Evolutionary conservation across 2,888 invertebrate genomes (phyloP).

Genomic region (Gymnosoma rotundatum): DNA sequence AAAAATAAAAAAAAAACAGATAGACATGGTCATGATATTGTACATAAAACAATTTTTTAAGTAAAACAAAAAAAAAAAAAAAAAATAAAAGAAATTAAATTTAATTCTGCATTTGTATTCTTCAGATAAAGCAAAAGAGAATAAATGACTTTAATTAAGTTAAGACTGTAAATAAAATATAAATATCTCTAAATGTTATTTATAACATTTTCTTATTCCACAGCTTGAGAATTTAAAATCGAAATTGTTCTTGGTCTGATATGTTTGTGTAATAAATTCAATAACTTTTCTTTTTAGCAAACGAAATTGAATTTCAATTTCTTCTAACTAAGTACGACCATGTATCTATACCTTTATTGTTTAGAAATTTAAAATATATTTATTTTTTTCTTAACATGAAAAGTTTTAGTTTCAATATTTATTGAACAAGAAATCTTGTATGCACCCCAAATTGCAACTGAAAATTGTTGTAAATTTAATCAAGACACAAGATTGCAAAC

Average conservation of each 20-base stretch:
- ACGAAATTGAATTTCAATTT: constrained; percentile 63
- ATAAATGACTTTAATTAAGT: constrained; percentile 57
- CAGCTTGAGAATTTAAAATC: constrained; percentile 24
- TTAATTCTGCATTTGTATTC: constrained; percentile 23
- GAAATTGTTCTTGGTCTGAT: constrained; percentile 29
- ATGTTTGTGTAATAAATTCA: constrained; percentile 65
- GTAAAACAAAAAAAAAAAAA: background rate
- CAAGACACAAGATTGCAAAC: constrained; percentile 65
- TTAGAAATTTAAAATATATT: constrained; percentile 12
- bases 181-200: constrained; percentile 31
- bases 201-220: constrained; percentile 35
- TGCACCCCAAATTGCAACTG: constrained; percentile 55
- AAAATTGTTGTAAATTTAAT: constrained; percentile 67
- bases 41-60: constrained; percentile 24
- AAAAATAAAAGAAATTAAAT: constrained; percentile 45
- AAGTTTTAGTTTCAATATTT: background rate
- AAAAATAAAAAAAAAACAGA: no score
- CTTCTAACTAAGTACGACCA: background rate
- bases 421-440: background rate
- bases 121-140: constrained; percentile 25
- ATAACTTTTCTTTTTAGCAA: constrained; percentile 47
- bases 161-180: constrained; percentile 45
- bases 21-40: constrained; percentile 50
- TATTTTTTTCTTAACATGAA: background rate
- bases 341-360: constrained; percentile 19